Percentiles rank a stretch among this genome's conserved stretches.
phyloP scores from a whole-genome alignment of 2,888 invertebrate species.

The Chesias legatella region DNA sequence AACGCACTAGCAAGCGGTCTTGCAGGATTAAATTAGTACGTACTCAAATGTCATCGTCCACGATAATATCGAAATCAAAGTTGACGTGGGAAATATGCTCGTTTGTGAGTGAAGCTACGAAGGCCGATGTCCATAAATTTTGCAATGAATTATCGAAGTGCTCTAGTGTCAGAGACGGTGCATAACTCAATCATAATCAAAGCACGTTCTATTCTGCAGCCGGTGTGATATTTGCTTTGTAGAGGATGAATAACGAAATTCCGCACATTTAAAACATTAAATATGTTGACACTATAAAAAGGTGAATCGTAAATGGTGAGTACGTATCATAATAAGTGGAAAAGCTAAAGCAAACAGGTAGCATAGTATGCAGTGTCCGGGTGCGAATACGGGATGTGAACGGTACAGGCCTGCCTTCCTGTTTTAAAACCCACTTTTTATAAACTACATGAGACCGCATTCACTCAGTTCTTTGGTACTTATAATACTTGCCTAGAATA shows the following conservation, averaged over 20 bases:
- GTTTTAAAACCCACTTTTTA: constrained; percentile 61
- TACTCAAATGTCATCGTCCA: constrained; percentile 72
- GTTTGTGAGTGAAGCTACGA: constrained; percentile 63
- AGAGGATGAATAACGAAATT: constrained; percentile 16
- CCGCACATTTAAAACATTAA: constrained; percentile 22
- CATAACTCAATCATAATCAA: constrained; percentile 68
- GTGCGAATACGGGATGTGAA: constrained; percentile 56
- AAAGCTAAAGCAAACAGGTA: constrained; percentile 56
- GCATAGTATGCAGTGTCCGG: constrained; percentile 62
- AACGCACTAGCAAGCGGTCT: constrained; percentile 51
- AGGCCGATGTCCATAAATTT: constrained; percentile 66
- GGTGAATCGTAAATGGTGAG: constrained; percentile 40
- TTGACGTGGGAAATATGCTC: constrained; percentile 77
- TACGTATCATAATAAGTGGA: constrained; percentile 56
- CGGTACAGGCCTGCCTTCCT: constrained; percentile 61
- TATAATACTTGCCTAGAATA: constrained; percentile 34
- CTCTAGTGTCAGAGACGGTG: constrained; percentile 50
- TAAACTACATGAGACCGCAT: constrained; percentile 49
- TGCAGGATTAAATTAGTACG: constrained; percentile 66
- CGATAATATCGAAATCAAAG: constrained; percentile 76
- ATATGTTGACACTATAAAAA: constrained; percentile 37
- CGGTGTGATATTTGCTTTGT: constrained; percentile 28
- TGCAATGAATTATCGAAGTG: constrained; percentile 67
- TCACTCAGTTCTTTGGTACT: constrained; percentile 36
- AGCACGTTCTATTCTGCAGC: constrained; percentile 29